These are phyloP conservation scores for roundworm (Caenorhabditis elegans) DNA, from an alignment of 1,140 invertebrate species.

Conservation along the genomic window WBcel235 BX284605.5:12691001-12691500, in stretches of 20 bases:
- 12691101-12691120: conserved; percentile 32
- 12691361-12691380: neutral
- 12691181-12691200: no score
- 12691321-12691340: conserved; percentile 36
- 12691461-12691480: no score
- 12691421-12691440: no score
- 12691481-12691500: no score
- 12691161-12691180: no score
- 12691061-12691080: conserved; percentile 40
- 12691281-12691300: conserved; percentile 50
- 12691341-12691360: conserved; percentile 32
- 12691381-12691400: no score
- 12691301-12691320: conserved; percentile 39
- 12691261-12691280: conserved; percentile 45
- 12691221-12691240: conserved; percentile 37
- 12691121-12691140: conserved; percentile 26
- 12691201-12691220: conserved; percentile 36
- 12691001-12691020: conserved; percentile 34
- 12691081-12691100: conserved; percentile 47
- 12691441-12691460: no score
- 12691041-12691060: conserved; percentile 24
- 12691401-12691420: no score
- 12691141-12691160: neutral
- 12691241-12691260: conserved; percentile 41
- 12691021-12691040: conserved; percentile 34